These are phyloP conservation scores for Parnassius apollo DNA, from an alignment of 2,888 invertebrate genomes.

Conservation along the genomic window DNA sequence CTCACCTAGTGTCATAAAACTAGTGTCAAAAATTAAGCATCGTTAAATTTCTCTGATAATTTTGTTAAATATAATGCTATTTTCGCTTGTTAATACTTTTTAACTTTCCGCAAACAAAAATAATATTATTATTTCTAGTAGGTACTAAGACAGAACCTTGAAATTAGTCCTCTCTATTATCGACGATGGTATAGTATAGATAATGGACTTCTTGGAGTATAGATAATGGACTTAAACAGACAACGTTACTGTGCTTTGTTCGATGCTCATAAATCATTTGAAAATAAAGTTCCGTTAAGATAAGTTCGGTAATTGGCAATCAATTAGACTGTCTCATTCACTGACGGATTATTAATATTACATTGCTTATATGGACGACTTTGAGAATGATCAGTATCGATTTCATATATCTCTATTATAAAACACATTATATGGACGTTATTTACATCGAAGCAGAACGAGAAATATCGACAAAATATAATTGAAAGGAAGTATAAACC, in stretches of 20 bases:
- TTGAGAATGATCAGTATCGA: background rate
- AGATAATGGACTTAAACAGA: conserved; percentile 35
- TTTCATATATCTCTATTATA: too few species aligned
- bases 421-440: too few species aligned
- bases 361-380: background rate
- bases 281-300: conserved; percentile 33
- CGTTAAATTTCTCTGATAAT: too few species aligned
- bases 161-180: conserved; percentile 46
- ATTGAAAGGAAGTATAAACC: too few species aligned
- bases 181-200: conserved; percentile 45
- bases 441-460: too few species aligned
- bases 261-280: conserved; percentile 25
- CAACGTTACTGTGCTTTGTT: conserved; percentile 37
- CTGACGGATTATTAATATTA: conserved; percentile 26
- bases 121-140: conserved; percentile 13
- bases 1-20: too few species aligned
- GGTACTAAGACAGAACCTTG: conserved; percentile 40
- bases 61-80: too few species aligned
- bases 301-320: conserved; percentile 6
- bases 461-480: too few species aligned
- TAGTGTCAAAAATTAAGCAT: too few species aligned
- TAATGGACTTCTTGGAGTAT: too few species aligned
- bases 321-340: conserved; percentile 10
- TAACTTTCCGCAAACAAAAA: conserved; percentile 15
- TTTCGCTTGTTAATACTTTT: background rate